Evolutionary conservation across 2,888 invertebrate genomes (phyloP).

Genomic region (Drosophila bunnanda): DNA sequence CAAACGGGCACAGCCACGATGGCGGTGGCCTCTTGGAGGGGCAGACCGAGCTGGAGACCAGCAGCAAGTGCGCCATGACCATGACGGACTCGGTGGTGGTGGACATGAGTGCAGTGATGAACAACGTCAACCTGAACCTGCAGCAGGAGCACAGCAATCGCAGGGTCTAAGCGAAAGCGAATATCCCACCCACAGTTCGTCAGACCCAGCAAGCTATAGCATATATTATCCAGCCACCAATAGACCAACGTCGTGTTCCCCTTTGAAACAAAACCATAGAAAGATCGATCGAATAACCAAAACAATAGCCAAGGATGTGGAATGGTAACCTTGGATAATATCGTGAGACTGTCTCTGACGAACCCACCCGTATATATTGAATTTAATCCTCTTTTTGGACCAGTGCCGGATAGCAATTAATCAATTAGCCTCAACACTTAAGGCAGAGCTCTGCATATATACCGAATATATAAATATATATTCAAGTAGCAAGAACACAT

Average conservation of each 20-base stretch:
- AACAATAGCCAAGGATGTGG: conserved; percentile 11
- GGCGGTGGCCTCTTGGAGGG: conserved; percentile 84
- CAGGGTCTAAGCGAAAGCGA: conserved; percentile 53
- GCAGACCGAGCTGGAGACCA: conserved; percentile 85
- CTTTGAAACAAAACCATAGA: conserved; percentile 12
- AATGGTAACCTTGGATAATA: conserved; percentile 12
- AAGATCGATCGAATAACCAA: conserved; percentile 24
- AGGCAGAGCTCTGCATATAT: conserved; percentile 29
- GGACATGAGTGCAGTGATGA: conserved; percentile 86
- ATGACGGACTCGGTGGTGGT: conserved; percentile 87
- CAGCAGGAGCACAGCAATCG: conserved; percentile 76
- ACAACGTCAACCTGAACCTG: conserved; percentile 76
- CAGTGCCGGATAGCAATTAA: conserved; percentile 29
- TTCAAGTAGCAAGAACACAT: conserved; percentile 22
- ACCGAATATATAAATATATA: conserved; percentile 21
- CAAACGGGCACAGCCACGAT: conserved; percentile 84
- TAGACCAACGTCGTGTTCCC: conserved; percentile 74
- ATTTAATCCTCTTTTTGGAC: conserved; percentile 35
- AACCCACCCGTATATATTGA: conserved; percentile 36
- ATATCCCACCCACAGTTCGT: conserved; percentile 19
- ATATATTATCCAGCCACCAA: conserved; percentile 33
- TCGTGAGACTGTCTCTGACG: conserved; percentile 39
- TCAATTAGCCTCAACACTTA: conserved; percentile 31
- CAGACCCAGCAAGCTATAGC: conserved; percentile 31
- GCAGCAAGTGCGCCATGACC: conserved; percentile 84